Percentiles rank a stretch among this genome's conserved stretches.
phyloP scores from a whole-genome alignment of 1,140 invertebrate genomes.

The Pollicipes pollicipes region DNA sequence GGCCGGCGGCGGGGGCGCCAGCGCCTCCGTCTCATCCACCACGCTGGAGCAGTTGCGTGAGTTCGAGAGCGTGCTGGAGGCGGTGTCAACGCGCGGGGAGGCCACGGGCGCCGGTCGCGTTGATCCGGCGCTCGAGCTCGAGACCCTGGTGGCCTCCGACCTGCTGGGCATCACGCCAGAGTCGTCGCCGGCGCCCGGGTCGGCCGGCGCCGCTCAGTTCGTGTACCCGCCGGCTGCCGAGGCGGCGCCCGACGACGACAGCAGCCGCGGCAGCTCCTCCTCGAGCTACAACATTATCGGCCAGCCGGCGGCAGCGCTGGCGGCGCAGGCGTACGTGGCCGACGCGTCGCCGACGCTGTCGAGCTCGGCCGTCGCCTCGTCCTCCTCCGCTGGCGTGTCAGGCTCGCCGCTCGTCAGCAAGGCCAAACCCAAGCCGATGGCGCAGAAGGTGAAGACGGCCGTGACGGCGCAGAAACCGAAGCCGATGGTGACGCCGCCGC shows the following conservation, averaged over 20 bases:
- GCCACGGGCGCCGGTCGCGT: slow-evolving; percentile 27
- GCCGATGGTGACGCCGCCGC: slow-evolving; percentile 5
- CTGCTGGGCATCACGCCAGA: neutral
- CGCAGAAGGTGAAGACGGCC: slow-evolving; percentile 2
- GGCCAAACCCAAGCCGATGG: slow-evolving; percentile 2
- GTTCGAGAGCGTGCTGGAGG: slow-evolving; percentile 62
- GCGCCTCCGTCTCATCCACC: slow-evolving; percentile 33
- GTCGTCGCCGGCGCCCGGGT: neutral
- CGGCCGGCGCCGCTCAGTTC: neutral
- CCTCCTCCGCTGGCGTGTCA: neutral
- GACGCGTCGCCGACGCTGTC: neutral
- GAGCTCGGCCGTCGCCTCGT: neutral
- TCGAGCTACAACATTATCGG: neutral
- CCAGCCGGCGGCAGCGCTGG: neutral
- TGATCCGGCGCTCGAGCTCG: slow-evolving; percentile 25
- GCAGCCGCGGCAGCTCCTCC: neutral
- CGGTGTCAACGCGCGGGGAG: slow-evolving; percentile 33
- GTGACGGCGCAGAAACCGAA: slow-evolving; percentile 3
- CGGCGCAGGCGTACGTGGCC: neutral
- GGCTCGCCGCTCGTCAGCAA: neutral
- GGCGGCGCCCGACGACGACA: neutral
- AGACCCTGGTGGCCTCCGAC: neutral
- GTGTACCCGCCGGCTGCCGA: neutral
- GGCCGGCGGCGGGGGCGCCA: slow-evolving; percentile 14
- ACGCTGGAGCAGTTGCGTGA: slow-evolving; percentile 57